Percentiles rank a stretch among this genome's conserved stretches.
Conservation (phyloP, 2,797 vertebrate species). For the Apogon hyalosoma region DNA sequence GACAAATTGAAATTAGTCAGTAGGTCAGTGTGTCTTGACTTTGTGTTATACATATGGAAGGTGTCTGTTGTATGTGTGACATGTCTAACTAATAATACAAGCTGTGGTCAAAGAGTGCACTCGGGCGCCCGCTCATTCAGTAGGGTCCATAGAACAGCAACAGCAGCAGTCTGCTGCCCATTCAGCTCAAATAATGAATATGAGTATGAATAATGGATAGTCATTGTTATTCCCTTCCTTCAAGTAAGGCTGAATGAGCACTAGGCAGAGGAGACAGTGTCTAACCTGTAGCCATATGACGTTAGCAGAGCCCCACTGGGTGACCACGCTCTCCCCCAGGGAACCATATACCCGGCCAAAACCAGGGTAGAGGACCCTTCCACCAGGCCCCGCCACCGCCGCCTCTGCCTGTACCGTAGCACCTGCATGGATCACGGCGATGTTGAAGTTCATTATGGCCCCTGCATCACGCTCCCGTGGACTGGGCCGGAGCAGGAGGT, state of each 20-base stretch:
- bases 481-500: slow-evolving; percentile 88
- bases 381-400: slow-evolving; percentile 80
- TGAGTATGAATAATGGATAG: slow-evolving; percentile 77
- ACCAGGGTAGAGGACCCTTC: slow-evolving; percentile 84
- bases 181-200: slow-evolving; percentile 82
- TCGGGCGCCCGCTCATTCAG: slow-evolving; percentile 42
- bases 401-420: slow-evolving; percentile 82
- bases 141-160: slow-evolving; percentile 30
- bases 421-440: slow-evolving; percentile 89
- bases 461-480: slow-evolving; percentile 86
- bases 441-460: slow-evolving; percentile 93
- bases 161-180: slow-evolving; percentile 63
- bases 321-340: slow-evolving; percentile 87
- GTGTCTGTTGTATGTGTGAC: slow-evolving; percentile 47
- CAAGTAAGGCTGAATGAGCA: slow-evolving; percentile 61
- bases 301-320: slow-evolving; percentile 87
- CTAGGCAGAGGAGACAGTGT: slow-evolving; percentile 51
- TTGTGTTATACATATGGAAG: slow-evolving; percentile 46
- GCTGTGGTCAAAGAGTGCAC: slow-evolving; percentile 55
- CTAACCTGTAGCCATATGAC: slow-evolving; percentile 90
- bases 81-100: slow-evolving; percentile 46
- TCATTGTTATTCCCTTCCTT: slow-evolving; percentile 65
- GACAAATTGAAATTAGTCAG: slow-evolving; percentile 29
- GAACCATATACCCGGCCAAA: slow-evolving; percentile 86
- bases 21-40: slow-evolving; percentile 37